These are phyloP conservation scores for Sitodiplosis mosellana DNA, from an alignment of 1,140 invertebrate genomes.

Conservation along the genomic window DNA sequence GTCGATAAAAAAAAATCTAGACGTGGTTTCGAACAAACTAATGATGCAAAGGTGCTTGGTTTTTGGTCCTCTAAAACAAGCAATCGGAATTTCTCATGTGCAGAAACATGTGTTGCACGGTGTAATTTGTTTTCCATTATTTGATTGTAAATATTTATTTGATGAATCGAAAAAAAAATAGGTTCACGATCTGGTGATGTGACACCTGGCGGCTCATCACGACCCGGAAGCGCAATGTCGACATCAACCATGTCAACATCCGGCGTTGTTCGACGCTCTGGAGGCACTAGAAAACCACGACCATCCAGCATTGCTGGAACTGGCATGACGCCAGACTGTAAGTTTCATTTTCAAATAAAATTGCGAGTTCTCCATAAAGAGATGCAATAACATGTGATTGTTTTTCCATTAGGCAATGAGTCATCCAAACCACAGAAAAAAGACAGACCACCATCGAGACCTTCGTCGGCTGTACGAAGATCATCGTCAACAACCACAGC, in stretches of 20 bases:
- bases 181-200: conserved; percentile 48
- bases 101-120: no score
- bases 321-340: conserved; percentile 28
- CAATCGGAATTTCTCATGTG: no score
- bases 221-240: conserved; percentile 62
- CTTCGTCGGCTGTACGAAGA: conserved; percentile 21
- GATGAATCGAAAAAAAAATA: no score
- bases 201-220: conserved; percentile 49
- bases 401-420: neutral
- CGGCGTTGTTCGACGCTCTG: conserved; percentile 13
- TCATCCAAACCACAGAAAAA: conserved; percentile 12
- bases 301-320: conserved; percentile 74
- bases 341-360: neutral
- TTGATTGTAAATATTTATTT: no score
- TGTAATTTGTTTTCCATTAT: no score
- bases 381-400: neutral
- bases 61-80: no score
- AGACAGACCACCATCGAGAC: conserved; percentile 9
- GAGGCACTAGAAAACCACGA: conserved; percentile 26
- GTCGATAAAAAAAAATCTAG: no score
- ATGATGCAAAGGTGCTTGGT: no score
- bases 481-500: conserved; percentile 7
- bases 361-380: no score
- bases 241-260: conserved; percentile 23
- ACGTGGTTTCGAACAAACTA: no score